Percentiles rank a stretch among this genome's conserved stretches.
phyloP scores from a whole-genome alignment of 2,797 vertebrate species.

The Malurus splendens region DNA sequence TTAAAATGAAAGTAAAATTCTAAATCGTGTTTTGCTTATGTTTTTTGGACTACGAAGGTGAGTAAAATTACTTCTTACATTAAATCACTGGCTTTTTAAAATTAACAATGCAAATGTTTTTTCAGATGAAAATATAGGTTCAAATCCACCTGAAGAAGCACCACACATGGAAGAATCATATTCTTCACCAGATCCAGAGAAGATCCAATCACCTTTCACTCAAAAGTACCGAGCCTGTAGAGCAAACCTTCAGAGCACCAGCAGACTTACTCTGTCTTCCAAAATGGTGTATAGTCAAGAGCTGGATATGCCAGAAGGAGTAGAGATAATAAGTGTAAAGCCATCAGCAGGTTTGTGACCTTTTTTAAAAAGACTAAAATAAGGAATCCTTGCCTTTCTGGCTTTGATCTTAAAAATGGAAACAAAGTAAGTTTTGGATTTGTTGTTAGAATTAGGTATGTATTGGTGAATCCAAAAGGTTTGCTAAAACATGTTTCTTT shows the following conservation, averaged over 20 bases:
- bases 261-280: constrained; percentile 84
- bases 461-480: not conserved
- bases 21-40: not conserved
- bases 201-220: constrained; percentile 73
- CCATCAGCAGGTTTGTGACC: constrained; percentile 89
- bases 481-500: not conserved
- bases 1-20: not conserved
- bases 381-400: not conserved
- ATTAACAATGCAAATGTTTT: not conserved
- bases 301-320: constrained; percentile 84
- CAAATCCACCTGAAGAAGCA: constrained; percentile 34
- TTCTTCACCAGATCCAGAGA: constrained; percentile 81
- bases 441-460: not conserved
- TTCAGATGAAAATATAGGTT: constrained; percentile 66
- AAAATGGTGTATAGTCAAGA: constrained; percentile 88
- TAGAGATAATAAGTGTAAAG: constrained; percentile 87
- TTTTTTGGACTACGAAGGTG: not conserved
- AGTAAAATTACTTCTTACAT: not conserved
- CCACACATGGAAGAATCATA: constrained; percentile 55
- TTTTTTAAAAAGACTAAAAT: not conserved
- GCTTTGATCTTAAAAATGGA: not conserved
- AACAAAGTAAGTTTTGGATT: not conserved
- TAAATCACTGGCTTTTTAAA: not conserved
- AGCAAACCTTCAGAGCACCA: constrained; percentile 90
- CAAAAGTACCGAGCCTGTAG: constrained; percentile 81